Evolutionary conservation across 1,140 invertebrate genomes (phyloP), one percentile per base, ranked within the genome.

Genomic region (Dendroctonus valens): DNA sequence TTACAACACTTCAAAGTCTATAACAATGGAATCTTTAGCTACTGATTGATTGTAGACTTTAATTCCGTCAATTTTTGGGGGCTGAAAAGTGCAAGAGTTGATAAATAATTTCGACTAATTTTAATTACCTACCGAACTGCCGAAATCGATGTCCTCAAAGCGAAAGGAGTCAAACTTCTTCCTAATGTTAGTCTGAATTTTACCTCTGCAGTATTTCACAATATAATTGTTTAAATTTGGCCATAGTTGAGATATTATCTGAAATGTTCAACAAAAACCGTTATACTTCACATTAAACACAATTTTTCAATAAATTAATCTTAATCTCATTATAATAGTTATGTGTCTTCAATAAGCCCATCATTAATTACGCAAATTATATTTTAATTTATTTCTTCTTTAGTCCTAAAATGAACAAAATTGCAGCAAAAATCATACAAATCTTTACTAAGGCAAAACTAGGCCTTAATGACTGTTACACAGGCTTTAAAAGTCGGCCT

Each of bases 1-100:
- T 87, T 79, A 94, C 91, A 94, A 91, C 62, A 97, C 78, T 81
- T 97, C 94, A 70, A 94, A 82, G 79, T 98, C 96, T 85, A 98
- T 88, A 67, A 97, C 93, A 65, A 97, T 95, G 82, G 97, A 94
- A 83, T 95, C 89, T 70, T 94, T 85, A 11, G 90, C 89, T 44
- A 89, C 88, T 48, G 94, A 91, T 77, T 91, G 91, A 77, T 94
- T 93, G 76, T 97, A 97, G 9, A 94, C 93, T 82, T 97, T 97
- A 0, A 97, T 87, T 37, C 94, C 93, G 61, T 94, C 93, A 69
- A 97, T 88, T 75, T 94, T 86, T 6, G 93, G 90, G 48, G 94
- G 93, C 91, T 94, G 76, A 46, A 72, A 63, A 41, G 8, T 77
- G 26, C 6, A 93, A 90, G 48, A 94, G 93, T 91, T 94, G 76